phyloP scores from a whole-genome alignment of 2,888 invertebrate genomes.

The Chaitophorus viminalis region DNA sequence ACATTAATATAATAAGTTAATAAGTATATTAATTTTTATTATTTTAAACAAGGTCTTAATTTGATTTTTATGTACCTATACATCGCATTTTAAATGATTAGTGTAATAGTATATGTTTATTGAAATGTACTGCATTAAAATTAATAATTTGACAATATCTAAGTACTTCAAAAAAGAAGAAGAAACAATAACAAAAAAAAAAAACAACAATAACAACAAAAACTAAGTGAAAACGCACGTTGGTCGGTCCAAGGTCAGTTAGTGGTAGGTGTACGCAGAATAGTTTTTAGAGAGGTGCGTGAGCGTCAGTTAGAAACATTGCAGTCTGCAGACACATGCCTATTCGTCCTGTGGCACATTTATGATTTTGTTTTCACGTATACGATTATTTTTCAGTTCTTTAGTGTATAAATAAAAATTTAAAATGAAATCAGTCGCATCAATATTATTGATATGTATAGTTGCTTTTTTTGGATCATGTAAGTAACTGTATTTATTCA shows the following conservation, averaged over 20 bases:
- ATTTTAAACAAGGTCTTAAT: background rate
- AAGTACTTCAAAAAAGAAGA: background rate
- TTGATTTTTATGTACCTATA: background rate
- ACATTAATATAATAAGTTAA: too few species aligned
- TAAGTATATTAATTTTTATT: conserved; percentile 8
- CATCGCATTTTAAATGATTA: background rate
- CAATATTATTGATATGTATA: background rate
- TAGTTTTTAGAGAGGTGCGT: conserved; percentile 15
- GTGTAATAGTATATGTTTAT: background rate
- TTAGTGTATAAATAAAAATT: too few species aligned
- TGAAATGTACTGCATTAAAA: background rate
- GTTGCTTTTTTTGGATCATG: conserved; percentile 10
- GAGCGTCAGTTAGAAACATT: conserved; percentile 18
- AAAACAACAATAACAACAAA: conserved; percentile 11
- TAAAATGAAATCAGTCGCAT: conserved; percentile 23
- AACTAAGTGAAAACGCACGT: conserved; percentile 37
- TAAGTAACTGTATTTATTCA: conserved; percentile 21
- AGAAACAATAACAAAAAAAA: conserved; percentile 13
- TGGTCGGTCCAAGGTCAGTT: conserved; percentile 33
- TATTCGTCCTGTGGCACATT: background rate
- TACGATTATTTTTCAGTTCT: background rate
- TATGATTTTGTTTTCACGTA: background rate
- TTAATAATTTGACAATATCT: background rate
- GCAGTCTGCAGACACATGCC: conserved; percentile 33
- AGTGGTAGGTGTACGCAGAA: conserved; percentile 45